Conservation (phyloP, 1,140 invertebrate genomes). For the Drosophila novamexicana region DNA sequence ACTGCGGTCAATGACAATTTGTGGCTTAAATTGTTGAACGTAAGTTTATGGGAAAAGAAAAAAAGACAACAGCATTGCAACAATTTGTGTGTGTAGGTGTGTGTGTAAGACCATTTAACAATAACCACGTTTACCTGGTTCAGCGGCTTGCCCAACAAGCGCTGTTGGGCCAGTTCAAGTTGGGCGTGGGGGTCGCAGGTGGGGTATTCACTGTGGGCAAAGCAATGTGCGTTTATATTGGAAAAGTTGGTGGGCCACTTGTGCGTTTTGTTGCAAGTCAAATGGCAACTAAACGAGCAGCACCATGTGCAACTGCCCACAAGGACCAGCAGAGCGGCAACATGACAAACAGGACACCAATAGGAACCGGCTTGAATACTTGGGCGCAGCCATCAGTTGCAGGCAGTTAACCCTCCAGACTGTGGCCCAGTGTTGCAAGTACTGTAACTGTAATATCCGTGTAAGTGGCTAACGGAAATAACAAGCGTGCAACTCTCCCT, state of each 20-base stretch:
- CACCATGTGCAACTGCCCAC: conserved; percentile 17
- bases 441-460: conserved; percentile 3
- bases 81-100: no score
- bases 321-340: conserved; percentile 7
- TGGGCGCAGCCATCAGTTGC: background rate
- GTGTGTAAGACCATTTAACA: no score
- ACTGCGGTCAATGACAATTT: no score
- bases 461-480: conserved; percentile 50
- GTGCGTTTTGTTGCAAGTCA: conserved; percentile 49
- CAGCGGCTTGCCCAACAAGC: background rate
- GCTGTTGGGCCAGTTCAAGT: background rate
- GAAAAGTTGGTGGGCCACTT: conserved; percentile 56
- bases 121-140: no score
- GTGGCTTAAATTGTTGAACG: no score
- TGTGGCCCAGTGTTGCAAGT: background rate
- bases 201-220: background rate
- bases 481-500: conserved; percentile 18
- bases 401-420: conserved; percentile 5
- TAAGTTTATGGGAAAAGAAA: no score
- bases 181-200: background rate
- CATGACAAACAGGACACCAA: conserved; percentile 3
- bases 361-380: background rate
- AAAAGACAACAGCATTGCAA: no score
- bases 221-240: conserved; percentile 32
- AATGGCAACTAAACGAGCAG: conserved; percentile 49